A percentile compares a stretch with the other conserved stretches of the same genome.
These are phyloP conservation scores for Tonatia bakeri DNA, from an alignment of 2,113 vertebrate species.

Conservation along the genomic window DNA sequence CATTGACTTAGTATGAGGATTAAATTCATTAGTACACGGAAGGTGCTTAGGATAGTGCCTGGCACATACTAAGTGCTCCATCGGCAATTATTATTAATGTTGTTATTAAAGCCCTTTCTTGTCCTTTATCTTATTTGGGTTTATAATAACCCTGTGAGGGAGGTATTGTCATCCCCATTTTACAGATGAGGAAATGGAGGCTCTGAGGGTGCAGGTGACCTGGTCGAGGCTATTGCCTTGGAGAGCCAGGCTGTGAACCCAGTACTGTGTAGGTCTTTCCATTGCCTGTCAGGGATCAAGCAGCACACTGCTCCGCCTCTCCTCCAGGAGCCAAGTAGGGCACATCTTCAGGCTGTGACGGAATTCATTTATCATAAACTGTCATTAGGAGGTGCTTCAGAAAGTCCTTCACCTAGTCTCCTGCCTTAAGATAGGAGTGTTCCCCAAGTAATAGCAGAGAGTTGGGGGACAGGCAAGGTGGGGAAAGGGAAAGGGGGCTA, in stretches of 20 bases:
- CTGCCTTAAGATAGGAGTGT: neutral
- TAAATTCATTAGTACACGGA: neutral
- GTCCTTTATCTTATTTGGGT: neutral
- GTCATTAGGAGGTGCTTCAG: neutral
- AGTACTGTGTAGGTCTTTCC: neutral
- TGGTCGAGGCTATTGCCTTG: neutral
- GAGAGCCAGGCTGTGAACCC: neutral
- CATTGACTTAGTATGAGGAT: neutral
- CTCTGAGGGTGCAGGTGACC: neutral
- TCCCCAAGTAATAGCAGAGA: neutral
- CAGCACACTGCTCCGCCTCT: neutral
- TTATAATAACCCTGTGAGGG: neutral
- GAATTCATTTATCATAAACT: neutral
- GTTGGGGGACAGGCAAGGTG: neutral
- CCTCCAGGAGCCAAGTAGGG: neutral
- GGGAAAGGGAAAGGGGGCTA: neutral
- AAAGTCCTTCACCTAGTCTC: neutral
- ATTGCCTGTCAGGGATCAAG: neutral
- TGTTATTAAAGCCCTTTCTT: neutral
- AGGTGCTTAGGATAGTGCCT: neutral
- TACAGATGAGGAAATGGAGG: constrained; percentile 15
- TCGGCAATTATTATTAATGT: neutral
- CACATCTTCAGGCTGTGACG: neutral
- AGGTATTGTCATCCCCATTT: neutral
- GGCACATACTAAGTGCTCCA: neutral